Evolutionary conservation across 2,113 vertebrate species (phyloP).

Genomic region (Daboia siamensis): DNA sequence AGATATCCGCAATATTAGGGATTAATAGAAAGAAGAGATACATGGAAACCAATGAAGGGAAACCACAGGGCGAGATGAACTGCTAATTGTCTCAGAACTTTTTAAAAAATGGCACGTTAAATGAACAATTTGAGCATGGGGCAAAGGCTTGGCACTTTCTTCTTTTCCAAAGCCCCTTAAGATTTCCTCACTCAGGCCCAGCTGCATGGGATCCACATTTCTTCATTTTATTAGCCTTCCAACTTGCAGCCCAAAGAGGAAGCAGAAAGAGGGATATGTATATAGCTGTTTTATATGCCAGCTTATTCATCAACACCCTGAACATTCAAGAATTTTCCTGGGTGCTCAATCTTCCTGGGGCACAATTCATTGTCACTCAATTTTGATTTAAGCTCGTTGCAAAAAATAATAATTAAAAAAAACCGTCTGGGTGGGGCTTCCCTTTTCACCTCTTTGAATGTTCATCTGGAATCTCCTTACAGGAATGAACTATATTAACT

Average conservation of each 20-base stretch:
- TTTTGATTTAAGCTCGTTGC: constrained; percentile 24
- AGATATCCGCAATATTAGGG: not conserved
- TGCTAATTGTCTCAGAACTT: not conserved
- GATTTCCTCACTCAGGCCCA: not conserved
- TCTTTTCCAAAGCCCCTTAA: not conserved
- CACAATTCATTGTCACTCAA: constrained; percentile 31
- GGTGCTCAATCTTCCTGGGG: not conserved
- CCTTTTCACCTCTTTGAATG: constrained; percentile 60
- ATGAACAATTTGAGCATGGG: not conserved
- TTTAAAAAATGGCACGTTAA: not conserved
- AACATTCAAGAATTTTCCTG: not conserved
- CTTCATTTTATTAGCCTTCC: not conserved
- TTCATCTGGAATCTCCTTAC: constrained; percentile 49
- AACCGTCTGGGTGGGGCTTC: constrained; percentile 47
- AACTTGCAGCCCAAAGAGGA: accelerated
- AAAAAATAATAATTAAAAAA: not conserved
- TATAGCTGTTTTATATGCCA: accelerated
- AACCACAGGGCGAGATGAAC: not conserved
- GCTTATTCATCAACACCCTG: constrained; percentile 24
- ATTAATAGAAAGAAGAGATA: not conserved
- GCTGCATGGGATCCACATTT: not conserved
- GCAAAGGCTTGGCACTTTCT: not conserved
- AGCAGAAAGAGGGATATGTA: not conserved
- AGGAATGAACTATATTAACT: constrained; percentile 40
- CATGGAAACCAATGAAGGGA: not conserved